Evolutionary conservation across 2,113 vertebrate genomes (phyloP).

Genomic region (Excalfactoria chinensis): DNA sequence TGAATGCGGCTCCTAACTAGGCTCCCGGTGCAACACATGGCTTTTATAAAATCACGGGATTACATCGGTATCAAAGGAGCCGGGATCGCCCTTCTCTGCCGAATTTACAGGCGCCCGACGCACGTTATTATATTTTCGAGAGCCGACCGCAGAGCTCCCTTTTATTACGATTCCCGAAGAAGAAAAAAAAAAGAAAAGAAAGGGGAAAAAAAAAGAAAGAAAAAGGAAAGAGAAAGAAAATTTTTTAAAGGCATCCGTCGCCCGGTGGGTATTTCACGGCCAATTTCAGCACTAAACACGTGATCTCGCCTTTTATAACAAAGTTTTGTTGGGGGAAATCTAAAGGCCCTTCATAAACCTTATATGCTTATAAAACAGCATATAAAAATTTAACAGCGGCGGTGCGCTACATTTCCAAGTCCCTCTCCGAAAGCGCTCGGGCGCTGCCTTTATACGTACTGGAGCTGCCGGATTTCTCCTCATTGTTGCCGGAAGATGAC

Average conservation of each 20-base stretch:
- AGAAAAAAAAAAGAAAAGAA: neutral
- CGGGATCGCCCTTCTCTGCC: conserved; percentile 67
- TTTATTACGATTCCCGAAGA: conserved; percentile 53
- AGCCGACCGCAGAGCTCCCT: conserved; percentile 66
- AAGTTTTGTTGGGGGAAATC: conserved; percentile 98
- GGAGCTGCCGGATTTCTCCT: conserved; percentile 92
- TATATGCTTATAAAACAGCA: conserved; percentile 99
- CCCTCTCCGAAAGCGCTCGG: conserved; percentile 85
- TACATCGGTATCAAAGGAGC: conserved; percentile 81
- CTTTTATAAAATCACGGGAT: conserved; percentile 85
- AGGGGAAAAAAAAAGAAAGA: too few relatives aligned
- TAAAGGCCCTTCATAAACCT: conserved; percentile 98
- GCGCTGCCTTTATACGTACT: conserved; percentile 94
- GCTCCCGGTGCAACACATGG: conserved; percentile 82
- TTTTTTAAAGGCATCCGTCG: conserved; percentile 78
- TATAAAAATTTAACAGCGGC: conserved; percentile 99
- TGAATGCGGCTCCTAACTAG: conserved; percentile 79
- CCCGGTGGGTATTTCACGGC: conserved; percentile 94
- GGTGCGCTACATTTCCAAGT: conserved; percentile 86
- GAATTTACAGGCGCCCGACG: conserved; percentile 79
- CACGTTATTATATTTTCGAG: conserved; percentile 76
- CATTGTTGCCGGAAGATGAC: conserved; percentile 95
- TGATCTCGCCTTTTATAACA: conserved; percentile 98
- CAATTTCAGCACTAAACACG: conserved; percentile 99
- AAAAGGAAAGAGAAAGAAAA: neutral